A percentile compares a stretch with the other conserved stretches of the same genome.
These are phyloP conservation scores for Telmatochromis brichardi DNA, from an alignment of 2,113 vertebrate species.

Conservation along the genomic window DNA sequence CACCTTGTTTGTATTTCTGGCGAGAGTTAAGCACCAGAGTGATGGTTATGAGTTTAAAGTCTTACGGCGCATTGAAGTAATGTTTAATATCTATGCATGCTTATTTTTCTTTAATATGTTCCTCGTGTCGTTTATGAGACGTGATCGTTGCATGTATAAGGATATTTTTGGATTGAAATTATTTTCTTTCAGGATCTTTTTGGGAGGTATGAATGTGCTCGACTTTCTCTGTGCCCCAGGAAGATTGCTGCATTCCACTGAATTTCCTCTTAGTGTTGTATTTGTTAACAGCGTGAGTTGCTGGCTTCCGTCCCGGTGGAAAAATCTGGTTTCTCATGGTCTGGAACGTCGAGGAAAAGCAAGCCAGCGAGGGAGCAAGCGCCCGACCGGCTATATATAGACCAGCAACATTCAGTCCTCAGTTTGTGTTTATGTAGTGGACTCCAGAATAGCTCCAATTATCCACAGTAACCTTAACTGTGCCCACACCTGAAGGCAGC, in stretches of 20 bases:
- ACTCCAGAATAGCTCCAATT: slow-evolving; percentile 23
- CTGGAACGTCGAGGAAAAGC: slow-evolving; percentile 50
- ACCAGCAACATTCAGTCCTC: slow-evolving; percentile 13
- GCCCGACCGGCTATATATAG: slow-evolving; percentile 65
- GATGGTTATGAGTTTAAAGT: neutral
- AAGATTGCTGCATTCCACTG: neutral
- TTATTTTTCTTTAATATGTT: neutral
- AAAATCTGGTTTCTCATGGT: slow-evolving; percentile 55
- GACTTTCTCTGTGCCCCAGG: neutral
- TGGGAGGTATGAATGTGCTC: neutral
- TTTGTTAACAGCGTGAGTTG: slow-evolving; percentile 36
- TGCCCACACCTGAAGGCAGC: neutral
- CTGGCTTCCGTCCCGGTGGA: slow-evolving; percentile 38
- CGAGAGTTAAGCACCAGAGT: neutral
- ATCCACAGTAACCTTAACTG: neutral
- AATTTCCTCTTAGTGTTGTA: neutral
- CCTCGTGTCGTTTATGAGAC: neutral
- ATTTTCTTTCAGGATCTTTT: neutral
- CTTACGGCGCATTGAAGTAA: neutral
- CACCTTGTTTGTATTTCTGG: neutral
- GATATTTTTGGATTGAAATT: neutral
- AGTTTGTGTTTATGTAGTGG: slow-evolving; percentile 58
- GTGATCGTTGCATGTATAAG: neutral
- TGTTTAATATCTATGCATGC: neutral
- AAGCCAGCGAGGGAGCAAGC: neutral